phyloP scores from a whole-genome alignment of 2,797 vertebrate species.

The Lycodopsis pacificus region DNA sequence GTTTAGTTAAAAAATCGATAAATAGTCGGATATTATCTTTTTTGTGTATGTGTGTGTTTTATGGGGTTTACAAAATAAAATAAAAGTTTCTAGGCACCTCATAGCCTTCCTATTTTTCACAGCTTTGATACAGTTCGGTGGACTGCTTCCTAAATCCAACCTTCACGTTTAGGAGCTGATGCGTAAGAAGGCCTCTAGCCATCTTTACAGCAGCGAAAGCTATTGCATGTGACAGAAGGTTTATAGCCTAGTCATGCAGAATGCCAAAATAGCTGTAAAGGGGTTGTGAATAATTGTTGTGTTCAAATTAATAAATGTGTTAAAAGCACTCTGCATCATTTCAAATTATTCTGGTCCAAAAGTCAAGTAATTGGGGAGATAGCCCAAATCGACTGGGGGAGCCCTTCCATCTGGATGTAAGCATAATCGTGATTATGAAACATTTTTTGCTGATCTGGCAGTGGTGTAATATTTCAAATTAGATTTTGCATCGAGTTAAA shows the following conservation, averaged over 20 bases:
- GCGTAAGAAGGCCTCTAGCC: not conserved
- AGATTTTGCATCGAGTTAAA: not conserved
- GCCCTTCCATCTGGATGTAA: not conserved
- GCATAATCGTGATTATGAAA: not conserved
- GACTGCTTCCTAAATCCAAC: not conserved
- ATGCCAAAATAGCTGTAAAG: not conserved
- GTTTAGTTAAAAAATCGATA: no score
- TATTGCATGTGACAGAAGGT: not conserved
- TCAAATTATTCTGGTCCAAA: not conserved
- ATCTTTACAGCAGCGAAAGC: not conserved
- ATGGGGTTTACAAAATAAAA: no score
- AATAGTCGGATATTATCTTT: not conserved
- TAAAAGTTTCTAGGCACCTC: no score
- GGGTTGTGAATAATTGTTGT: not conserved
- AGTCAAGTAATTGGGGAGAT: not conserved
- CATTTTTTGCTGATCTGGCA: not conserved
- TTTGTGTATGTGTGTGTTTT: no score
- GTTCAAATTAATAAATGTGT: not conserved
- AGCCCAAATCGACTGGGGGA: not conserved
- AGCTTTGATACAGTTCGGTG: no score
- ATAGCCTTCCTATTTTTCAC: no score
- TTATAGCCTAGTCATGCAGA: not conserved
- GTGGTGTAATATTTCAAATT: not conserved
- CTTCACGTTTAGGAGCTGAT: not conserved
- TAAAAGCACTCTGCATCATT: not conserved